phyloP scores from a whole-genome alignment of 2,797 vertebrate species.

The Melanotaenia nigrans region DNA sequence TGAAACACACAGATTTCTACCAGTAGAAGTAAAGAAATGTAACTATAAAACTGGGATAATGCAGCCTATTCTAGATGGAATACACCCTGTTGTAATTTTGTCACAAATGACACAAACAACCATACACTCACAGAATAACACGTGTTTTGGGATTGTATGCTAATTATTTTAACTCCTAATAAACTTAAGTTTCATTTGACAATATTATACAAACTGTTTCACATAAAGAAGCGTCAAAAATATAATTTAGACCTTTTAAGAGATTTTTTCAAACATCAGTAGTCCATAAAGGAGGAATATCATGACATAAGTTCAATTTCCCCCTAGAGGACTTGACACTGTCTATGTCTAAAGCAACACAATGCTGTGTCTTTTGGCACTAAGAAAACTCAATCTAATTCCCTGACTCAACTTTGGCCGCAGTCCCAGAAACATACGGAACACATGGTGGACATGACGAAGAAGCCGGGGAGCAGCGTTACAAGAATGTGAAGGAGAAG shows the following conservation, averaged over 20 bases:
- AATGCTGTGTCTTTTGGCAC: conserved; percentile 66
- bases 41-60: no score
- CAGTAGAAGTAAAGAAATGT: neutral
- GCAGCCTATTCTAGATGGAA: no score
- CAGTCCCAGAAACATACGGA: conserved; percentile 62
- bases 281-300: conserved; percentile 45
- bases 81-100: no score
- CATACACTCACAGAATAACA: no score
- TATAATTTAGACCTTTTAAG: neutral
- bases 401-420: conserved; percentile 67
- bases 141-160: neutral
- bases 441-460: conserved; percentile 61
- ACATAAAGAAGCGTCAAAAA: conserved; percentile 12
- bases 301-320: conserved; percentile 61
- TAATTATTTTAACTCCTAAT: neutral
- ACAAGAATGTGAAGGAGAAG: conserved; percentile 7
- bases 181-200: conserved; percentile 22
- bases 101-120: no score
- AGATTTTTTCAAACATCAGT: conserved; percentile 11
- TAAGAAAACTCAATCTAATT: conserved; percentile 56
- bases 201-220: conserved; percentile 13
- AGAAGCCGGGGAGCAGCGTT: conserved; percentile 23
- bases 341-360: conserved; percentile 53
- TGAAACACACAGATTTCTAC: neutral
- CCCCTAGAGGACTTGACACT: conserved; percentile 49